These are phyloP conservation scores for Drosophila fungiperda DNA, from an alignment of 2,888 invertebrate species.

Conservation along the genomic window DNA sequence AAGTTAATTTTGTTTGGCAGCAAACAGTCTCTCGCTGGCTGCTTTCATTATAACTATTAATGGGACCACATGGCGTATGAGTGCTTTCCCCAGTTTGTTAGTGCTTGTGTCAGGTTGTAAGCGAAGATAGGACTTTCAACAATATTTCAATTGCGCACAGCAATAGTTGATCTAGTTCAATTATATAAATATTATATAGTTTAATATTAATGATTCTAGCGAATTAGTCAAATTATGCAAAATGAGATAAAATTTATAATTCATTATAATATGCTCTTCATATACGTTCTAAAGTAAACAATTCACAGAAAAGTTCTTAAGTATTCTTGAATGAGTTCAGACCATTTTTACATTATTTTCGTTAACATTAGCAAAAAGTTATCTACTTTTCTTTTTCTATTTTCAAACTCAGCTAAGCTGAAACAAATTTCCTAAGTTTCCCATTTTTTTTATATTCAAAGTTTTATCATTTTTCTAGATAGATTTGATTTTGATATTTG, in stretches of 20 bases:
- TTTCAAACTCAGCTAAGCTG: not conserved
- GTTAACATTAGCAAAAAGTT: not conserved
- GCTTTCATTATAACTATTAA: conserved; percentile 33
- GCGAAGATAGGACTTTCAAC: not conserved
- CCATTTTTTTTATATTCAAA: not conserved
- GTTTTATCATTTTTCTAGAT: not conserved
- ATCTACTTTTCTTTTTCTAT: not conserved
- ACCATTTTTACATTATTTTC: not conserved
- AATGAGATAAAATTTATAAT: no score
- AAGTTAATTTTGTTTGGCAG: conserved; percentile 44
- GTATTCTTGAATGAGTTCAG: not conserved
- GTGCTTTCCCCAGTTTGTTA: conserved; percentile 11
- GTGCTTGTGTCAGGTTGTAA: not conserved
- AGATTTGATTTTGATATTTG: not conserved
- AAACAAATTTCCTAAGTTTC: not conserved
- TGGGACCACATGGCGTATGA: conserved; percentile 46
- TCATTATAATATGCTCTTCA: not conserved
- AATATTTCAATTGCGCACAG: conserved; percentile 1
- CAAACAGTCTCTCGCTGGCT: conserved; percentile 5
- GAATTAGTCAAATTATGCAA: no score
- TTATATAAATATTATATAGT: not conserved
- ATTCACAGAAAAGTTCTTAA: not conserved
- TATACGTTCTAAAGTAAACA: not conserved
- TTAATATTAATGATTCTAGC: not conserved
- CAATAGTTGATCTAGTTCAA: not conserved